A percentile compares a stretch with the other conserved stretches of the same genome.
phyloP scores from a whole-genome alignment of 2,888 invertebrate genomes.

The Anticlea derivata region DNA sequence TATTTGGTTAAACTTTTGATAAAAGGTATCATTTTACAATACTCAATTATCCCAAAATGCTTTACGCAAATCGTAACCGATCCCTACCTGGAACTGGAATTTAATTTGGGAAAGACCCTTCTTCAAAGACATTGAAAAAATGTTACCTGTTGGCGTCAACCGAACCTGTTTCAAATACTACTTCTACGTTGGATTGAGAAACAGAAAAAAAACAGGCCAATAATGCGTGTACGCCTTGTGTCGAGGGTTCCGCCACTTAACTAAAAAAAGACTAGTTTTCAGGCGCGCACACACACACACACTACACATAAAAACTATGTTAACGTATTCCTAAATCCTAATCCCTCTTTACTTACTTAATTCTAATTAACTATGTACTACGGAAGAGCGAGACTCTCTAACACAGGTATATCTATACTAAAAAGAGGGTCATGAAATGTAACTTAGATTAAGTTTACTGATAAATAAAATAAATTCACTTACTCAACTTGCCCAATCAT shows the following conservation, averaged over 20 bases:
- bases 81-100: slow-evolving; percentile 43
- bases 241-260: slow-evolving; percentile 1
- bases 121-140: slow-evolving; percentile 49
- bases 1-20: background rate
- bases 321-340: too few species aligned
- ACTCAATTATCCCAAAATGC: slow-evolving; percentile 21
- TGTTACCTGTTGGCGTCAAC: slow-evolving; percentile 62
- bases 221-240: background rate
- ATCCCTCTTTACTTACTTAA: too few species aligned
- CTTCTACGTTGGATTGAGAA: slow-evolving; percentile 54
- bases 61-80: slow-evolving; percentile 41
- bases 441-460: too few species aligned
- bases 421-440: too few species aligned
- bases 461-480: too few species aligned
- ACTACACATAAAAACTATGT: too few species aligned
- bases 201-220: slow-evolving; percentile 14
- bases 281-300: too few species aligned
- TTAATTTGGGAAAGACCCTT: slow-evolving; percentile 63
- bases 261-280: too few species aligned
- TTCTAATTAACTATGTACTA: too few species aligned
- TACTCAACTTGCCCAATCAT: too few species aligned
- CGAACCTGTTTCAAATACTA: slow-evolving; percentile 66
- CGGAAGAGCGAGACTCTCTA: too few species aligned
- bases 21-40: slow-evolving; percentile 16
- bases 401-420: too few species aligned